A percentile compares a stretch with the other conserved stretches of the same genome.
Conservation (phyloP, 2,113 vertebrate genomes). For the Accipiter cooperii region DNA sequence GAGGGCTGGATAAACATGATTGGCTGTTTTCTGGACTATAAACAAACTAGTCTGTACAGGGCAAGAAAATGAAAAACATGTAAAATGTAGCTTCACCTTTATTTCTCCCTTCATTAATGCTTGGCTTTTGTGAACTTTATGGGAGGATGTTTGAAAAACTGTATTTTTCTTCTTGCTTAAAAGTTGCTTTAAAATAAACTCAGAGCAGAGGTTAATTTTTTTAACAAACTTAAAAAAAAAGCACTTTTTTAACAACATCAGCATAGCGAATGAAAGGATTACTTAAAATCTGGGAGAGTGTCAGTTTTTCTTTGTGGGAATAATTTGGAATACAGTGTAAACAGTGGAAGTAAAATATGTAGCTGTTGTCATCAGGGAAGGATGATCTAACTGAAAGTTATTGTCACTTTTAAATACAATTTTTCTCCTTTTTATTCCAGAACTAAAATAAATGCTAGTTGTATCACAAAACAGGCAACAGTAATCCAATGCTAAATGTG, state of each 20-base stretch:
- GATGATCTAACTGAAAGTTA: background rate
- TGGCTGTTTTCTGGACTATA: background rate
- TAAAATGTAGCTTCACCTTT: background rate
- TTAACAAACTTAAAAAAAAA: background rate
- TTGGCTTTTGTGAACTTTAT: background rate
- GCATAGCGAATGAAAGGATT: background rate
- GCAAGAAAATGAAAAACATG: background rate
- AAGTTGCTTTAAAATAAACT: background rate
- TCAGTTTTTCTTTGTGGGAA: background rate
- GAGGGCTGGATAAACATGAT: background rate
- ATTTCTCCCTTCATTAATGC: background rate
- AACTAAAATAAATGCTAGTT: background rate
- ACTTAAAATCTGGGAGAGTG: background rate
- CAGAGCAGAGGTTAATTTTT: background rate
- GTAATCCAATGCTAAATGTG: background rate
- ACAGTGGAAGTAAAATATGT: background rate
- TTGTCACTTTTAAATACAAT: background rate
- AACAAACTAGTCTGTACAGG: background rate
- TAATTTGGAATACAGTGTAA: background rate
- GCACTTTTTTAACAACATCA: background rate
- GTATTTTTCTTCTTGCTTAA: background rate
- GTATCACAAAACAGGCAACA: background rate
- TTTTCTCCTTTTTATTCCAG: background rate
- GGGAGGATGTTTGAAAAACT: background rate
- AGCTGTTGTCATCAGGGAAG: background rate